Evolutionary conservation across 2,888 invertebrate species (phyloP), one percentile per base, ranked within the genome.

Genomic region (Mermis nigrescens): DNA sequence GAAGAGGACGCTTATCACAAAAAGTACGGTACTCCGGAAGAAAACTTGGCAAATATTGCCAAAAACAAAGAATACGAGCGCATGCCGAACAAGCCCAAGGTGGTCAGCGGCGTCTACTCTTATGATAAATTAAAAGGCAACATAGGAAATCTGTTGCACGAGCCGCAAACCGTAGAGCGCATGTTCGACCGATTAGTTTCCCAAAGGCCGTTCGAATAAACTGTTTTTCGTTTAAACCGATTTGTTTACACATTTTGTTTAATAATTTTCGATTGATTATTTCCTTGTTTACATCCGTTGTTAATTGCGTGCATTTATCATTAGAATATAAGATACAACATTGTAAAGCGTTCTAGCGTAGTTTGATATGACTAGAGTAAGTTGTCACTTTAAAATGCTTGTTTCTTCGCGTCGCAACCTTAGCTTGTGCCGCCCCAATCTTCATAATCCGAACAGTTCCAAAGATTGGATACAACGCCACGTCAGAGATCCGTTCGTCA

Each of bases 61-160:
- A 27, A 57, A 48, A 26, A 15, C 2, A 4, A 4, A 2, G 57
- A 57, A n/a, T 26, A 51, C 4, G 29, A 19, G 19, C 57, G 57
- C 3, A 57, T 57, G 57, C 57, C 57, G n/a, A 26, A 26, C 28
- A 57, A 27, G 29, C 27, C 28, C 7, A 57, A 57, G 27, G 26
- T 48, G 15, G 48, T 57, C 46, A 57, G 28, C 7, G 46, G 46
- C 26, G 46, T n/a, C 2, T 2, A 2, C n/a, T 48, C 46, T 26
- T 48, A 48, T 27, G 57, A 57, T 45, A 48, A 29, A 46, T 4
- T 7, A 3, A 46, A 61, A 27, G 70, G 64, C 19, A 70, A 70
- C 57, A 61, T 68, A 48, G 70, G 70, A 57, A 70, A 71, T 56
- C 60, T 67, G 53, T 62, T 70, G 27, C 70, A 70, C 60, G 52